These are phyloP conservation scores for Drosophila orena DNA, from an alignment of 1,140 invertebrate genomes.

Conservation along the genomic window DNA sequence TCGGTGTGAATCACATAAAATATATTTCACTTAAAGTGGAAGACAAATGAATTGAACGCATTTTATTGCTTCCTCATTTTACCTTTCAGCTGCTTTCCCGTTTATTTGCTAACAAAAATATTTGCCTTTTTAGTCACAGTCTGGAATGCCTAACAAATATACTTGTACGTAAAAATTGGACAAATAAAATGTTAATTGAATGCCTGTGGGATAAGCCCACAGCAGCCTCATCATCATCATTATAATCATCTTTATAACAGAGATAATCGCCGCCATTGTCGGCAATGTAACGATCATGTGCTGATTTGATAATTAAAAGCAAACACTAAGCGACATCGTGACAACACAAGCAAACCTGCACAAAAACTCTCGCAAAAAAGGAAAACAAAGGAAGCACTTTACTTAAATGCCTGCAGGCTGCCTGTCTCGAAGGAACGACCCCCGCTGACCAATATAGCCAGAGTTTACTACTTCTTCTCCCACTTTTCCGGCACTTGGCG, in stretches of 20 bases:
- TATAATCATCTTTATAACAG: slow-evolving; percentile 17
- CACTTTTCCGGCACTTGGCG: not conserved
- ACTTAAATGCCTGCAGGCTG: slow-evolving; percentile 20
- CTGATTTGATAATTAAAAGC: slow-evolving; percentile 82
- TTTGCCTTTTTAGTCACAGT: slow-evolving; percentile 23
- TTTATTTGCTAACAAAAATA: slow-evolving; percentile 41
- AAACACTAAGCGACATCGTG: slow-evolving; percentile 65
- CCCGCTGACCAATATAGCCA: slow-evolving; percentile 67
- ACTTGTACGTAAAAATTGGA: slow-evolving; percentile 41
- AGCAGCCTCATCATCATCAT: slow-evolving; percentile 15
- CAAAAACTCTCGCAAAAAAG: slow-evolving; percentile 35
- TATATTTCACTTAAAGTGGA: not conserved
- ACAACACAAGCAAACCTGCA: slow-evolving; percentile 49
- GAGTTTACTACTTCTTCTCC: slow-evolving; percentile 16
- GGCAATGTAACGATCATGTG: slow-evolving; percentile 71
- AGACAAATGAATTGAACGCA: slow-evolving; percentile 11
- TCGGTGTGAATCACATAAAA: slow-evolving; percentile 21
- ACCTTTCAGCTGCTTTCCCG: slow-evolving; percentile 2
- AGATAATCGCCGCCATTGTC: slow-evolving; percentile 62
- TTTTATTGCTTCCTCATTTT: slow-evolving; percentile 6
- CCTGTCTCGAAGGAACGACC: slow-evolving; percentile 4
- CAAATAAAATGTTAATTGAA: slow-evolving; percentile 63
- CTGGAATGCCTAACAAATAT: slow-evolving; percentile 52
- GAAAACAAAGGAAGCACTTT: slow-evolving; percentile 27
- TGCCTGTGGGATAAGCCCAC: slow-evolving; percentile 39